Evolutionary conservation across 2,888 invertebrate species (phyloP).

Genomic region (Herminia tarsipennalis): DNA sequence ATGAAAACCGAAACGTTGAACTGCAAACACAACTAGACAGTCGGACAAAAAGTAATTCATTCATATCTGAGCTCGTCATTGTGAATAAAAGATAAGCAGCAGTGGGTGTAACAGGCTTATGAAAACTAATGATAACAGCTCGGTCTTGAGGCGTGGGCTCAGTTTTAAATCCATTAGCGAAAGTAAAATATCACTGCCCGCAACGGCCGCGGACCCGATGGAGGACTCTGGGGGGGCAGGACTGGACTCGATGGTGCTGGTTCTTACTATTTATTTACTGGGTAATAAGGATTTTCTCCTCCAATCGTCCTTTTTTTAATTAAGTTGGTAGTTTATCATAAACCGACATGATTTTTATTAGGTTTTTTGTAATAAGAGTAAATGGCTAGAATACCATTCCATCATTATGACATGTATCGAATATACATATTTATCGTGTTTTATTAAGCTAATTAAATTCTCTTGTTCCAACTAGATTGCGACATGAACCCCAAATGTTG

Average conservation of each 20-base stretch:
- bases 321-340: too few relatives aligned
- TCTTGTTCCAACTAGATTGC: too few relatives aligned
- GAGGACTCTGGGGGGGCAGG: too few relatives aligned
- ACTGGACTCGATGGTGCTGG: too few relatives aligned
- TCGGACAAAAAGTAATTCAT: constrained; percentile 35
- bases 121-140: constrained; percentile 36
- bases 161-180: constrained; percentile 63
- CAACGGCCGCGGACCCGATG: constrained; percentile 5
- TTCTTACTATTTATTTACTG: too few relatives aligned
- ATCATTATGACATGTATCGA: too few relatives aligned
- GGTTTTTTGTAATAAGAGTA: not conserved
- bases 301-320: too few relatives aligned
- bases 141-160: constrained; percentile 34
- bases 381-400: too few relatives aligned
- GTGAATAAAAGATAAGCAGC: constrained; percentile 42
- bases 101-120: constrained; percentile 30
- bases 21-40: not conserved
- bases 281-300: too few relatives aligned
- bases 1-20: not conserved
- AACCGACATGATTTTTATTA: not conserved
- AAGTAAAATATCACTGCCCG: constrained; percentile 53
- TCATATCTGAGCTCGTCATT: constrained; percentile 27
- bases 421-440: too few relatives aligned
- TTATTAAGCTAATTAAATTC: too few relatives aligned
- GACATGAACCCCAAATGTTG: too few relatives aligned